Evolutionary conservation across 1,140 invertebrate genomes (phyloP).

Genomic region (Cotesia vestalis): DNA sequence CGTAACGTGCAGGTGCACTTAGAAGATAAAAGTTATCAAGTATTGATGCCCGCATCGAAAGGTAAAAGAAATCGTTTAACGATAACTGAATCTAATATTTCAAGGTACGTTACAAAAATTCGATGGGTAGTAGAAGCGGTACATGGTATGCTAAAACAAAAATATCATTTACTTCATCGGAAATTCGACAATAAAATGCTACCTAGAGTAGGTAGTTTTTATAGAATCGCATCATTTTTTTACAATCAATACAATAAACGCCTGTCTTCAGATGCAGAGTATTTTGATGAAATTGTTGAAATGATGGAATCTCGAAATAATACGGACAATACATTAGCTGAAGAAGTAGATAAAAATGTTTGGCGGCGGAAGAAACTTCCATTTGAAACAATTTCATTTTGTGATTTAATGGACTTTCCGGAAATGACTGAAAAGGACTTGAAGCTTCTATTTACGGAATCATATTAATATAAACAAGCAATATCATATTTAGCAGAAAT

Average conservation of each 20-base stretch:
- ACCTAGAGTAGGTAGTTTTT: slow-evolving; percentile 33
- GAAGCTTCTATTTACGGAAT: slow-evolving; percentile 42
- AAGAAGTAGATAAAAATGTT: slow-evolving; percentile 40
- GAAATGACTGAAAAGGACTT: slow-evolving; percentile 40
- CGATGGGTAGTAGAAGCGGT: slow-evolving; percentile 52
- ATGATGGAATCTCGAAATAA: slow-evolving; percentile 27
- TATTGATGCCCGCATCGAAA: slow-evolving; percentile 38
- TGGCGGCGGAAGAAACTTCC: slow-evolving; percentile 23
- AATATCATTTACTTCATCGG: slow-evolving; percentile 41
- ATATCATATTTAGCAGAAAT: slow-evolving; percentile 43
- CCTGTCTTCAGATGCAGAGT: slow-evolving; percentile 38
- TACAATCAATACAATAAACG: slow-evolving; percentile 41
- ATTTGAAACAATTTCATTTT: slow-evolving; percentile 34
- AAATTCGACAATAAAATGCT: slow-evolving; percentile 41
- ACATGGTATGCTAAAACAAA: slow-evolving; percentile 45
- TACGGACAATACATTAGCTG: slow-evolving; percentile 38
- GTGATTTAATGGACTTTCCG: slow-evolving; percentile 39
- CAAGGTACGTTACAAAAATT: slow-evolving; percentile 43
- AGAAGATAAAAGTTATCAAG: slow-evolving; percentile 29
- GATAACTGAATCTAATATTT: slow-evolving; percentile 44
- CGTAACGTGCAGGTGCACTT: slow-evolving; percentile 30
- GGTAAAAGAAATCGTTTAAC: slow-evolving; percentile 35
- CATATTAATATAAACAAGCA: slow-evolving; percentile 40
- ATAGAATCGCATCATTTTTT: slow-evolving; percentile 42
- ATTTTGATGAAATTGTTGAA: slow-evolving; percentile 32